Evolutionary conservation across 2,888 invertebrate species (phyloP), one percentile per base, ranked within the genome.

Genomic region (Gastrophysa polygoni): DNA sequence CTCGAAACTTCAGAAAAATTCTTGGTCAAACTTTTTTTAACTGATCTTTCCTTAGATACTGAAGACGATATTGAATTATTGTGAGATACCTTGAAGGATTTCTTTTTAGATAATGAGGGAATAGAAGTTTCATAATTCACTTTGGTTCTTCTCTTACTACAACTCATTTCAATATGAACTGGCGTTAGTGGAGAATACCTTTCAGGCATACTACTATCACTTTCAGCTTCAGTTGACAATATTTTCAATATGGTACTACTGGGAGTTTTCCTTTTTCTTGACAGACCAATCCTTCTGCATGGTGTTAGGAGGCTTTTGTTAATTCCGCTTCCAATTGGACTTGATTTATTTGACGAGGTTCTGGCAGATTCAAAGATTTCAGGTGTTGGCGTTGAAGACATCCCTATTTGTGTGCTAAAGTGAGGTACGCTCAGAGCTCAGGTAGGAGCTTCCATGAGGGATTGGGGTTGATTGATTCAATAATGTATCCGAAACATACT

Each of bases 261-360:
- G 6, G 70, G 65, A 38, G 70, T 69, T 63, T 70, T 72, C 54
- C 68, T 68, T 61, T 73, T 77, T 66, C 84, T 81, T 1, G 85
- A 85, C 28, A 86, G 77, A 8, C 86, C 86, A 32, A 86, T 75
- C 73, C 85, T 80, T 73, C 85, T 78, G 68, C 84, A 85, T 17
- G 86, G 85, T 49, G 85, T 86, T 44, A 85, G 74, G 38, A 84
- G 76, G 18, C 82, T 82, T 69, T 83, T 85, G 69, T 83, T 85
- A 18, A 86, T 85, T 16, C 84, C 84, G 16, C 83, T 51, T 28
- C 63, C 62, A 43, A 34, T 60, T 4, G 63, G 62, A 43, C 62
- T 66, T 14, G 57, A 49, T 59, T 61, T 67, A 48, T 38, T 55
- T 47, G 10, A 18, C 5, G 43, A 1, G 48, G 14, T 51, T 20